Base-by-base conservation (phyloP, 2,797 vertebrate genomes). In the Anableps anableps region DNA sequence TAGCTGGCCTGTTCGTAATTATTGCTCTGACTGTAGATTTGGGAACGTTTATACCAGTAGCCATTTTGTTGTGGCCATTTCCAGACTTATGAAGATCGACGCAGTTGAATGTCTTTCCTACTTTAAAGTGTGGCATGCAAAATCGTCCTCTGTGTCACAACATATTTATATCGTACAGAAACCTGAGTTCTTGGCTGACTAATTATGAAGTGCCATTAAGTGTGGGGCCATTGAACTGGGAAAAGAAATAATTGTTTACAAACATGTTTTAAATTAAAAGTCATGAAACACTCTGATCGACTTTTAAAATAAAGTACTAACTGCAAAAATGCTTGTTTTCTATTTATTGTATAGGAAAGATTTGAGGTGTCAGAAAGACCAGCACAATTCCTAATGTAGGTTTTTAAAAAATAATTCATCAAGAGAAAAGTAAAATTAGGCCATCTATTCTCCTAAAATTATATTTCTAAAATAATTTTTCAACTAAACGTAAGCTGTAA, bases 391-490 rank as follows among this genome's bases (percentile, higher is more conserved):
- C 38, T 16, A 26, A 26, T 68, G 5, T 55, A 11, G 26, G 23
- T 55, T 26, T 55, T 55, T n/a, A 10, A n/a, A 10, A 21, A 43
- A 43, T 31, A 23, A 64, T 2, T 5, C 1, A 62, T 4, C 3
- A 29, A 60, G 5, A 72, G 23, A 58, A 53, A 34, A 13, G 4
- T 31, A 3, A 31, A 41, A 68, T 14, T 1, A 75, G 21, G 14
- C 4, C 17, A 53, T 41, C 9, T 4, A 51, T 82, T 84, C 8
- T 45, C 62, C 50, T 43, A 55, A 80, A 62, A 43, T 4, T 0
- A 11, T 38, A 51, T 71, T 74, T 72, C 6, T 16, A 26, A 81
- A 64, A 80, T 66, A 13, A 76, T 41, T 41, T 13, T 45, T 50
- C 41, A 41, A 75, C 45, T 51, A 50, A 31, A 55, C 16, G 9